Percentiles rank a stretch among this genome's conserved stretches.
Conservation (phyloP, 2,888 invertebrate species). For the Caenorhabditis sp. region DNA sequence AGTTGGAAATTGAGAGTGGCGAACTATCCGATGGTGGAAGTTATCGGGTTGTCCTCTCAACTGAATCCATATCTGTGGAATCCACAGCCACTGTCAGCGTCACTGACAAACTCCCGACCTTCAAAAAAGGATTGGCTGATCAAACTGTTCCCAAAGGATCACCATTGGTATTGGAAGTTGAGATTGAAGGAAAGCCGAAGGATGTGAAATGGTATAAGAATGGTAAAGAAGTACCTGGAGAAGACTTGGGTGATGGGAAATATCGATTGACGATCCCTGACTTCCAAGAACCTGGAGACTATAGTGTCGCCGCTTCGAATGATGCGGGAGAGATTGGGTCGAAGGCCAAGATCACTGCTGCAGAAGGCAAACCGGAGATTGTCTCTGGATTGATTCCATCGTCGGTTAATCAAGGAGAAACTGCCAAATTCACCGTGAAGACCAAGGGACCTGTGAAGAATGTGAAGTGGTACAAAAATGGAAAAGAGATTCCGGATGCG, state of each 20-base stretch:
- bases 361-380: constrained; percentile 72
- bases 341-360: constrained; percentile 54
- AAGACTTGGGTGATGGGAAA: constrained; percentile 66
- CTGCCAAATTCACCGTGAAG: constrained; percentile 59
- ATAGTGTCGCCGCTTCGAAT: constrained; percentile 70
- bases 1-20: constrained; percentile 49
- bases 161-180: constrained; percentile 57
- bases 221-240: constrained; percentile 55
- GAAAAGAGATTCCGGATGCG: constrained; percentile 69
- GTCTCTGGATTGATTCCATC: constrained; percentile 75
- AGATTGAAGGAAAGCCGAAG: constrained; percentile 74
- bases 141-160: constrained; percentile 68
- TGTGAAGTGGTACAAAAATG: constrained; percentile 80
- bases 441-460: constrained; percentile 75
- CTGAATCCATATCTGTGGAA: constrained; percentile 61
- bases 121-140: constrained; percentile 66
- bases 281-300: constrained; percentile 67
- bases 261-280: constrained; percentile 65
- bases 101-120: constrained; percentile 74
- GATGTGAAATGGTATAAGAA: constrained; percentile 81
- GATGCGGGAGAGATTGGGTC: constrained; percentile 69
- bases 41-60: constrained; percentile 64
- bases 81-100: constrained; percentile 71
- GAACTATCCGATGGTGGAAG: constrained; percentile 51
- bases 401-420: constrained; percentile 67